Conservation (phyloP, 1,140 invertebrate species). For the Trachymyrmex cornetzi region DNA sequence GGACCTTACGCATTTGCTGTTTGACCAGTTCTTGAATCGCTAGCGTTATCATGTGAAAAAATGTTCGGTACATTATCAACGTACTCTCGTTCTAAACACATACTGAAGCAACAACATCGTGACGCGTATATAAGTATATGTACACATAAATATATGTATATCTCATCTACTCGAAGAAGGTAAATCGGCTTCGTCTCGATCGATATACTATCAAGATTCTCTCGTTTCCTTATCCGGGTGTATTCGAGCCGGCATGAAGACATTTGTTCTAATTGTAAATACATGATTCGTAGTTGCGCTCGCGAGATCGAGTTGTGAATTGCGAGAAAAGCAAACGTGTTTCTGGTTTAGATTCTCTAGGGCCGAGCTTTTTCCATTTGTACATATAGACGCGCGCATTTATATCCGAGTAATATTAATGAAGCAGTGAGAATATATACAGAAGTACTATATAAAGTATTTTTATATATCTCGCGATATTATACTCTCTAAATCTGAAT, state of each 20-base stretch:
- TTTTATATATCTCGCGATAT: neutral
- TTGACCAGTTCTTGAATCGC: constrained; percentile 5
- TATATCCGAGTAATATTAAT: neutral
- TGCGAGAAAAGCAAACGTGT: constrained; percentile 17
- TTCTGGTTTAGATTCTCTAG: constrained; percentile 23
- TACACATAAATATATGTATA: no score
- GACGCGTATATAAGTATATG: neutral
- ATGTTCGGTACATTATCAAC: neutral
- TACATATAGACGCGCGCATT: neutral
- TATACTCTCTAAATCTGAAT: no score
- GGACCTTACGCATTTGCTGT: neutral
- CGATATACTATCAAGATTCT: constrained; percentile 5
- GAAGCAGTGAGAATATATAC: neutral
- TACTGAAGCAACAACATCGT: constrained; percentile 6
- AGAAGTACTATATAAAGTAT: neutral
- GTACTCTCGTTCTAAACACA: neutral
- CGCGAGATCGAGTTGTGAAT: constrained; percentile 19
- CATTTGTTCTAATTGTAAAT: constrained; percentile 24
- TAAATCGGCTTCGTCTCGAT: constrained; percentile 30
- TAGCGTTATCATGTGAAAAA: neutral
- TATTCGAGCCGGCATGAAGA: constrained; percentile 16
- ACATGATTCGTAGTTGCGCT: constrained; percentile 11
- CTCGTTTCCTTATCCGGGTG: neutral
- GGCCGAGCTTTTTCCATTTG: constrained; percentile 9
- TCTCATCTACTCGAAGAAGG: constrained; percentile 13